Percentiles rank a stretch among this genome's conserved stretches.
phyloP scores from a whole-genome alignment of 1,140 invertebrate genomes.

The Caenorhabditis latens region DNA sequence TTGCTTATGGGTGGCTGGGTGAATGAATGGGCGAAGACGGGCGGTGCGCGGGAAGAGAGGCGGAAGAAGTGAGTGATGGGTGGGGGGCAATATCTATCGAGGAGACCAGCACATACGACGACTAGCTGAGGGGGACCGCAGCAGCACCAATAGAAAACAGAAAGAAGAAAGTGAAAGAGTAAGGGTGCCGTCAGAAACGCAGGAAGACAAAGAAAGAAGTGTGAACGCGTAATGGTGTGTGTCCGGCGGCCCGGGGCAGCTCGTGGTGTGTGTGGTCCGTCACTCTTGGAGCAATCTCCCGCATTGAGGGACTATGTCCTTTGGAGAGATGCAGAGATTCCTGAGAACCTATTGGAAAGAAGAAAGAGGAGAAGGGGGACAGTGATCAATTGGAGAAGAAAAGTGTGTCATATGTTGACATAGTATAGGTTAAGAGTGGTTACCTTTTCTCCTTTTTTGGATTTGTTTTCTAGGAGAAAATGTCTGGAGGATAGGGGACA shows the following conservation, averaged over 20 bases:
- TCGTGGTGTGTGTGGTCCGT: background rate
- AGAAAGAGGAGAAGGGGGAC: background rate
- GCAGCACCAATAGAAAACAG: background rate
- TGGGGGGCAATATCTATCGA: background rate
- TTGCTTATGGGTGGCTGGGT: background rate
- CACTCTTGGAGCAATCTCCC: background rate
- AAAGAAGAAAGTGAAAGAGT: background rate
- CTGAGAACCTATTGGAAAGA: background rate
- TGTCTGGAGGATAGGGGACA: background rate
- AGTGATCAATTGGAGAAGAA: background rate
- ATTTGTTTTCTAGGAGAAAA: background rate
- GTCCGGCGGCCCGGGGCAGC: background rate
- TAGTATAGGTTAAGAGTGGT: conserved; percentile 4
- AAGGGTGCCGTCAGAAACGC: background rate
- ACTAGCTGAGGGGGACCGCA: background rate
- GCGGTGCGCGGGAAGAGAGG: conserved; percentile 15
- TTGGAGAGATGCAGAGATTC: background rate
- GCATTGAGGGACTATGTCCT: background rate
- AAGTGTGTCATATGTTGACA: conserved; percentile 44
- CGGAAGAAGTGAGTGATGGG: background rate
- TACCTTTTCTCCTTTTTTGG: background rate
- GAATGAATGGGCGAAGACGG: background rate
- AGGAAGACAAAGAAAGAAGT: background rate
- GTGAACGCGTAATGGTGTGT: conserved; percentile 16
- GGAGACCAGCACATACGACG: background rate